These are phyloP conservation scores for Drosophila mercatorum DNA, from an alignment of 2,888 invertebrate species.

Conservation along the genomic window DNA sequence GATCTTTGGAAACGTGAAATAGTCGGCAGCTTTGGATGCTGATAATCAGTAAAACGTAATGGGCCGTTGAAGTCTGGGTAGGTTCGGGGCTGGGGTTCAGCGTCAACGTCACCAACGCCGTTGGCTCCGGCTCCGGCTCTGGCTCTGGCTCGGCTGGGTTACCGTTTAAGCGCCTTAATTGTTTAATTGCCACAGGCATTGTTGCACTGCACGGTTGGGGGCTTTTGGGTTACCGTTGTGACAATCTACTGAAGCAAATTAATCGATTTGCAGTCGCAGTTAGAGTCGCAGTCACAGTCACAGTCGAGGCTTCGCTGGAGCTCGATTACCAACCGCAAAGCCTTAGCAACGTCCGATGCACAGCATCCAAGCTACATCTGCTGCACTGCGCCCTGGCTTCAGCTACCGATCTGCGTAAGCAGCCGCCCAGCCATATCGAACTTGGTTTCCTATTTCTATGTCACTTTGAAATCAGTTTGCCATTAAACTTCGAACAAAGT, in stretches of 20 bases:
- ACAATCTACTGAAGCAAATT: constrained; percentile 67
- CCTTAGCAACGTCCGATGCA: constrained; percentile 24
- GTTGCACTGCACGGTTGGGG: constrained; percentile 53
- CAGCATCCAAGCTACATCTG: constrained; percentile 3
- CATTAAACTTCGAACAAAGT: constrained; percentile 44
- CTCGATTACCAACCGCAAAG: constrained; percentile 48
- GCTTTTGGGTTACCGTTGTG: constrained; percentile 64
- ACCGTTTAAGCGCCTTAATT: constrained; percentile 80
- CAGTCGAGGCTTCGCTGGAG: constrained; percentile 24
- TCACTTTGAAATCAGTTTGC: constrained; percentile 56
- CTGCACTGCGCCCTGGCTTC: constrained; percentile 8
- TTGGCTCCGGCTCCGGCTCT: constrained; percentile 23
- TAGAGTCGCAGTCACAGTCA: constrained; percentile 13
- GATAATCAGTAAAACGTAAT: constrained; percentile 66
- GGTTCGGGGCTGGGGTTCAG: background rate
- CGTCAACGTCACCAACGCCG: constrained; percentile 26
- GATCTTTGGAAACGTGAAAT: constrained; percentile 38
- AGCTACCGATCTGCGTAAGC: constrained; percentile 26
- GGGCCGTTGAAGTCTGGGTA: constrained; percentile 50
- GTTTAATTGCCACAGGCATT: constrained; percentile 74
- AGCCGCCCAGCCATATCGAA: constrained; percentile 4
- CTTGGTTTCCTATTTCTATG: constrained; percentile 37
- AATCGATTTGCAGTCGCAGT: constrained; percentile 67
- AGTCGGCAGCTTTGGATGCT: constrained; percentile 55
- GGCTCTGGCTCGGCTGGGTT: constrained; percentile 37